Evolutionary conservation across 2,113 vertebrate species (phyloP).

Genomic region (Ramphastos sulfuratus): DNA sequence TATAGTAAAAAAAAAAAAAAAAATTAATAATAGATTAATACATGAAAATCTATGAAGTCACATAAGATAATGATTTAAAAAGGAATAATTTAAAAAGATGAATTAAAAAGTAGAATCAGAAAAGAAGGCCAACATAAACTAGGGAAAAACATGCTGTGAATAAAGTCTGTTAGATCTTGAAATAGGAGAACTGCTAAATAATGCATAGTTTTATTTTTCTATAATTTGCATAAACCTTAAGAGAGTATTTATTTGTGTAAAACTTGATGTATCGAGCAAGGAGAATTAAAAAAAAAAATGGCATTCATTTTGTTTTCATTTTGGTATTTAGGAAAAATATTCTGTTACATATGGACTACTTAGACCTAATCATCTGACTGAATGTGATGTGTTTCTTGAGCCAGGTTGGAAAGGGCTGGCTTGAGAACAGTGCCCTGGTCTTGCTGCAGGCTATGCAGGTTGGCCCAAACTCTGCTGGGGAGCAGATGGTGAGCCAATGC

Average conservation of each 20-base stretch:
- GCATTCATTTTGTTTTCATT: constrained; percentile 90
- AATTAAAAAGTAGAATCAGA: constrained; percentile 85
- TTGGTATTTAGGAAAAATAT: constrained; percentile 93
- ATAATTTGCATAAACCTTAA: constrained; percentile 89
- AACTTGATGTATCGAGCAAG: constrained; percentile 85
- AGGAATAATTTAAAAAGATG: constrained; percentile 90
- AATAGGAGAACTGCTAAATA: constrained; percentile 89
- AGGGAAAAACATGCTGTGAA: constrained; percentile 90
- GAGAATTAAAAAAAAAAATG: constrained; percentile 81
- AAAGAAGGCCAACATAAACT: constrained; percentile 88
- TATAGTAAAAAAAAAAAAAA: constrained; percentile 42
- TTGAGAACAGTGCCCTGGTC: constrained; percentile 97
- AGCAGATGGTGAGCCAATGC: constrained; percentile 99
- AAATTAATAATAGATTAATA: constrained; percentile 88
- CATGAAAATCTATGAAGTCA: constrained; percentile 84
- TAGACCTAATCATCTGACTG: constrained; percentile 99
- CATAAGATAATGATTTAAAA: constrained; percentile 88
- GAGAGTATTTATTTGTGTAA: constrained; percentile 90
- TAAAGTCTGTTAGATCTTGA: constrained; percentile 91
- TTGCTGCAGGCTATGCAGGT: constrained; percentile 99
- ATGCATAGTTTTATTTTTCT: constrained; percentile 90
- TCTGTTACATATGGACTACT: constrained; percentile 99
- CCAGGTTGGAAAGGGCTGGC: constrained; percentile 94
- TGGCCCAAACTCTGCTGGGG: constrained; percentile 98
- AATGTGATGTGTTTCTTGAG: constrained; percentile 94